A percentile compares a stretch with the other conserved stretches of the same genome.
Conservation (phyloP, 1,140 invertebrate genomes). For the Ptiloglossa arizonensis region DNA sequence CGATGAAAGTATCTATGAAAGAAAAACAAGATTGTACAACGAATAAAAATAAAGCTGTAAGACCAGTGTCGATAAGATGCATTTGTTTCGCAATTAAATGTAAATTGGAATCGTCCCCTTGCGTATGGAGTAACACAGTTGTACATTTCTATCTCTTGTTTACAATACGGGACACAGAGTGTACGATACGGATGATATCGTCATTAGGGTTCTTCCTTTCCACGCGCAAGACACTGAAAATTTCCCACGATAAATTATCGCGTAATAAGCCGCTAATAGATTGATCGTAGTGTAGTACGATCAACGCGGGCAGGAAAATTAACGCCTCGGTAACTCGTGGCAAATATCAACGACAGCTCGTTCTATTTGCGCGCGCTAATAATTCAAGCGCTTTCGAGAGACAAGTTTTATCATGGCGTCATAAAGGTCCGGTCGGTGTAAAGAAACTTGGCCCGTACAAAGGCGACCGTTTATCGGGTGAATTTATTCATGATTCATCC, state of each 20-base stretch:
- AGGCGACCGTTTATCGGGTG: constrained; percentile 58
- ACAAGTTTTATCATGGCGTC: constrained; percentile 40
- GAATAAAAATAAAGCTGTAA: too few relatives aligned
- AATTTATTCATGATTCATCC: constrained; percentile 68
- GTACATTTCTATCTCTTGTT: too few relatives aligned
- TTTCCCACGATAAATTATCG: background rate
- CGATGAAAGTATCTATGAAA: too few relatives aligned
- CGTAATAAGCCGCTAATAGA: background rate
- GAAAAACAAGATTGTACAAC: too few relatives aligned
- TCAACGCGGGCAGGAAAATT: background rate
- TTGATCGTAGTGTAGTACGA: background rate
- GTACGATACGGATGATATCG: too few relatives aligned
- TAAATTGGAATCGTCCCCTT: too few relatives aligned
- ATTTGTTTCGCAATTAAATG: too few relatives aligned
- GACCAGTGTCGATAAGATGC: too few relatives aligned
- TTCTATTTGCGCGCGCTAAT: constrained; percentile 46
- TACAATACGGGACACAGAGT: too few relatives aligned
- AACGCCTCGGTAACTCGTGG: constrained; percentile 4
- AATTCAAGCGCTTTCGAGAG: constrained; percentile 36
- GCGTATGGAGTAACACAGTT: too few relatives aligned
- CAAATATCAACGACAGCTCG: constrained; percentile 26
- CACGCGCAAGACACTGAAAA: background rate
- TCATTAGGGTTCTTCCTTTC: too few relatives aligned
- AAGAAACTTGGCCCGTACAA: constrained; percentile 60
- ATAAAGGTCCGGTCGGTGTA: constrained; percentile 39